Evolutionary conservation across 2,888 invertebrate species (phyloP).

Genomic region (Apodemia hepburni): DNA sequence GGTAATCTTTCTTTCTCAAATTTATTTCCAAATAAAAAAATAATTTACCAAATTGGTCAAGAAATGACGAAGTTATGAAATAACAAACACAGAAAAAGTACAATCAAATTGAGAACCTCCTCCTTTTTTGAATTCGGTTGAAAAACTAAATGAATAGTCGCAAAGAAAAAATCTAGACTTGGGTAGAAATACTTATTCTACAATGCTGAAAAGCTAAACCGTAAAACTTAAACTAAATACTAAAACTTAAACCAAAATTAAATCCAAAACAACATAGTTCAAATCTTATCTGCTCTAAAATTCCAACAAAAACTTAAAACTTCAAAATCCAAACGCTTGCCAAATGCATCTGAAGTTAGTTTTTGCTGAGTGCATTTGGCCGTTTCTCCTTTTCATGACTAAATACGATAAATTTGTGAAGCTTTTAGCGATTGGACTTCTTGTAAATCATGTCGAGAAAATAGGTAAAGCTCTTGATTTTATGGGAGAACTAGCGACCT

Average conservation of each 20-base stretch:
- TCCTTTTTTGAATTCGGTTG: too few species aligned
- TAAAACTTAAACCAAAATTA: neutral
- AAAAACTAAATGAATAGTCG: too few species aligned
- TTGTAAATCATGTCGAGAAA: constrained; percentile 7
- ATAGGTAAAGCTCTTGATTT: constrained; percentile 1
- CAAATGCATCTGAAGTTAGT: constrained; percentile 20
- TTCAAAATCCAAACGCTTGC: constrained; percentile 17
- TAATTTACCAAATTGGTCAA: too few species aligned
- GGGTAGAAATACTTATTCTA: too few species aligned
- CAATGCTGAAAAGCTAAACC: too few species aligned
- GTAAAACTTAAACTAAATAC: too few species aligned
- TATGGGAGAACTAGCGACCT: neutral
- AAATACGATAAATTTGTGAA: constrained; percentile 13
- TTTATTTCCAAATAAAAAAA: too few species aligned
- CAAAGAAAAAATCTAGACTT: too few species aligned
- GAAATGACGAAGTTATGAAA: too few species aligned
- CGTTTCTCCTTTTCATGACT: constrained; percentile 16
- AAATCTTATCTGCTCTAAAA: neutral
- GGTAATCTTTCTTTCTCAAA: too few species aligned
- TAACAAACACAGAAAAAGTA: too few species aligned
- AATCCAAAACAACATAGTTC: neutral
- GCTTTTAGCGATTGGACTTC: constrained; percentile 11
- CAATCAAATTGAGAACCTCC: too few species aligned
- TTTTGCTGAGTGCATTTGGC: constrained; percentile 22
- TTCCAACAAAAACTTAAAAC: constrained; percentile 20